phyloP scores from a whole-genome alignment of 2,888 invertebrate genomes.

The Chrysopilus asiliformis region DNA sequence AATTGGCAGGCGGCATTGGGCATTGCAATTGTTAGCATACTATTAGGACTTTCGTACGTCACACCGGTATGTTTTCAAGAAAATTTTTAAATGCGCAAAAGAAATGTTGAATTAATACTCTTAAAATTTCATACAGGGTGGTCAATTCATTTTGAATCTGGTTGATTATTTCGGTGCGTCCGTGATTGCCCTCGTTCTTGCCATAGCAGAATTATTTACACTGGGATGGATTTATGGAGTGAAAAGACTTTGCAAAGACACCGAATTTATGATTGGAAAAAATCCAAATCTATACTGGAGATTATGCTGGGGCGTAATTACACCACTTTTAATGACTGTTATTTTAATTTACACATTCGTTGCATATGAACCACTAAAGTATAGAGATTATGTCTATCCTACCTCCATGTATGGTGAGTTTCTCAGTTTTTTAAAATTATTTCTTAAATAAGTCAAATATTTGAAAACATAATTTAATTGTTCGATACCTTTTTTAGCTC shows the following conservation, averaged over 20 bases:
- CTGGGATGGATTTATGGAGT: conserved; percentile 63
- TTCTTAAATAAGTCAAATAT: neutral
- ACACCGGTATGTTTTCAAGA: conserved; percentile 42
- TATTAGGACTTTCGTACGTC: conserved; percentile 46
- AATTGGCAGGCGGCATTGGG: conserved; percentile 41
- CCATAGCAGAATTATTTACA: conserved; percentile 51
- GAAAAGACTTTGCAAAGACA: conserved; percentile 52
- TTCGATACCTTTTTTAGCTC: conserved; percentile 17
- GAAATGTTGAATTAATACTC: neutral
- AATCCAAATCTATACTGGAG: conserved; percentile 64
- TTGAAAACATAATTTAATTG: neutral
- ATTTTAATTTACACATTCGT: conserved; percentile 59
- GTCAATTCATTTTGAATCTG: conserved; percentile 56
- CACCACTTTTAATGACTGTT: conserved; percentile 53
- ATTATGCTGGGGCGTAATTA: conserved; percentile 61
- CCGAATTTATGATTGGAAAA: conserved; percentile 66
- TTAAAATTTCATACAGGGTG: conserved; percentile 41
- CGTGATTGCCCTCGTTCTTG: conserved; percentile 54
- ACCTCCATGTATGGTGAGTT: conserved; percentile 45
- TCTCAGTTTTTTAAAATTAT: neutral
- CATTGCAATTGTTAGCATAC: conserved; percentile 39
- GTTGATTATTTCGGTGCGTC: conserved; percentile 65
- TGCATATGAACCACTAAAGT: conserved; percentile 45
- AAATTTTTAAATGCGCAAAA: conserved; percentile 1
- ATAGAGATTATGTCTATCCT: conserved; percentile 48